Evolutionary conservation across 2,113 vertebrate species (phyloP), one percentile per base, ranked within the genome.

Genomic region (Pardalotus punctatus): DNA sequence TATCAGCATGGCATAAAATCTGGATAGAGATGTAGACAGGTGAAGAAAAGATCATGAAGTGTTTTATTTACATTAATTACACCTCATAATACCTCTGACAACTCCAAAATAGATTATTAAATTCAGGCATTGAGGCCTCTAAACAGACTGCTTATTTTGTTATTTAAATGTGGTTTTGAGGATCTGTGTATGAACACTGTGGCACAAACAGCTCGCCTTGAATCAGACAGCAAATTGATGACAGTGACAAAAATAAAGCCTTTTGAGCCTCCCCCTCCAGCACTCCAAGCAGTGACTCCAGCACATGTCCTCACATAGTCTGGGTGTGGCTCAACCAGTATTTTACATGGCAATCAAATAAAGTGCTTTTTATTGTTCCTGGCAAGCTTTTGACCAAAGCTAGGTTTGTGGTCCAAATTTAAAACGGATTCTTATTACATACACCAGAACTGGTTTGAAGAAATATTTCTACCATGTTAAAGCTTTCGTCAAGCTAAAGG

Each of bases 1-100:
- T 84, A 88, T 60, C 67, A 81, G 47, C 14, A 40, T 64, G 51
- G 22, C 47, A 86, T 47, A 86, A 83, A 93, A 77, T 88, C 38
- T 83, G 71, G 58, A 65, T 88, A 56, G 88, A 82, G 70, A 84
- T 43, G 35, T 29, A 96, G 82, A 70, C 74, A 96, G 87, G 71
- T 96, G 70, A 94, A 95, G 70, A 87, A 90, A 93, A 94, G 38
- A 93, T 83, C 47, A 33, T 51, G 25, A 90, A 90, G 47, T 51
- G 22, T 40, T 86, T 94, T 90, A 62, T 66, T 76, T 74, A 74
- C 69, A 73, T 93, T 92, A 86, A 94, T 95, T 91, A 81, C 28
- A 71, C 11, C 21, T 94, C 36, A 70, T 70, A 94, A 62, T 77
- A 73, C 24, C 38, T 93, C 64, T 92, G 64, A 83, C 42, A 93